These are phyloP conservation scores for Talpa occidentalis DNA, from an alignment of 2,113 vertebrate genomes.

Conservation along the genomic window DNA sequence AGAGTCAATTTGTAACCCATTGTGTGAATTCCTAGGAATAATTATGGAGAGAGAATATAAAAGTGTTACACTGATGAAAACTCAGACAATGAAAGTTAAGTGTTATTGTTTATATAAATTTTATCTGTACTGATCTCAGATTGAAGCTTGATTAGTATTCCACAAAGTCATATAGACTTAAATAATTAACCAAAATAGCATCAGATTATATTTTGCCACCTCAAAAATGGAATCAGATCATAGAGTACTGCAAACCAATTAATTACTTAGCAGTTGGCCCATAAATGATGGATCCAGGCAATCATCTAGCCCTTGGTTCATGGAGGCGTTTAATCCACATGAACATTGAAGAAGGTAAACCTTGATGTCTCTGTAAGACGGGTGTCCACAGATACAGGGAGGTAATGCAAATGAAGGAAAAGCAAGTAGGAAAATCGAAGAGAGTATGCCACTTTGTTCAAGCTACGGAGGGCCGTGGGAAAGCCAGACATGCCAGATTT, in stretches of 20 bases:
- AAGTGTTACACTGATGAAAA: neutral
- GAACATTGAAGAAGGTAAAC: neutral
- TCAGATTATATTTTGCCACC: neutral
- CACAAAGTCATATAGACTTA: neutral
- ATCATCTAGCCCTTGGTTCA: neutral
- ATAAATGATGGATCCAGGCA: neutral
- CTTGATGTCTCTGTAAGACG: neutral
- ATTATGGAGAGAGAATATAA: neutral
- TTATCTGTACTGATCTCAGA: neutral
- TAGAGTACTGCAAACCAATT: neutral
- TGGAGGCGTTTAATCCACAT: neutral
- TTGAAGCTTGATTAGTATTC: neutral
- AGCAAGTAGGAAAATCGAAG: neutral
- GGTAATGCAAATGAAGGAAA: neutral
- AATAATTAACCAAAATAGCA: conserved; percentile 32
- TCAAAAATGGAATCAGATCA: neutral
- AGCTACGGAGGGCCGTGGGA: neutral
- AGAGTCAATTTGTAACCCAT: neutral
- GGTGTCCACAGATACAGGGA: neutral
- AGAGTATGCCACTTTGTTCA: neutral
- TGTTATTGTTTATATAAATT: neutral
- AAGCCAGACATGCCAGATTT: neutral
- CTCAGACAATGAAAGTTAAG: neutral
- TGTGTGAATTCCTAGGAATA: neutral
- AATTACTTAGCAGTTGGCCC: neutral